Evolutionary conservation across 1,140 invertebrate genomes (phyloP).

Genomic region (Cepaea nemoralis): DNA sequence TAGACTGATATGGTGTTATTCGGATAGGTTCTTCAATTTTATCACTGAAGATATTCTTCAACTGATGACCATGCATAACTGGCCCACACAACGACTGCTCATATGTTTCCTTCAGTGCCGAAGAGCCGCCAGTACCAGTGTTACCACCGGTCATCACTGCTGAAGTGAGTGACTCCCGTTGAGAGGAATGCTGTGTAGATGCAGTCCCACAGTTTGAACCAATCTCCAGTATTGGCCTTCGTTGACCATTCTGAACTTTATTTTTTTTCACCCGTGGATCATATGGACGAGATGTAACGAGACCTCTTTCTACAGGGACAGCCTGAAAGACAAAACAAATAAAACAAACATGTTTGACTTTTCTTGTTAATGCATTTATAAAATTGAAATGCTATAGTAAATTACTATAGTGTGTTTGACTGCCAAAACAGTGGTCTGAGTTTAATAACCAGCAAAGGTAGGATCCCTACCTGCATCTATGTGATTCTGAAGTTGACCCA

Average conservation of each 20-base stretch:
- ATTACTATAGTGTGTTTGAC: too few species aligned
- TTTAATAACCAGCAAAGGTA: too few species aligned
- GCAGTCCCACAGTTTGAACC: neutral
- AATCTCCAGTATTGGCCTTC: constrained; percentile 3
- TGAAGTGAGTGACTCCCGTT: neutral
- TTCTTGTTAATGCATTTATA: too few species aligned
- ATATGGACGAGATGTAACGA: constrained; percentile 47
- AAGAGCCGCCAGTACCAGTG: neutral
- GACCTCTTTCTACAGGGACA: constrained; percentile 8
- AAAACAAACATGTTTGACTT: too few species aligned
- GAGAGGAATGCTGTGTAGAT: neutral
- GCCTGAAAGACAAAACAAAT: too few species aligned
- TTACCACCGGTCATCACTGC: neutral
- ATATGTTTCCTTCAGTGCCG: neutral
- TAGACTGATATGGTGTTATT: neutral
- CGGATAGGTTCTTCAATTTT: neutral
- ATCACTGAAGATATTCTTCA: constrained; percentile 52
- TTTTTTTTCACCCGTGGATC: constrained; percentile 54
- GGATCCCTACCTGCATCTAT: too few species aligned
- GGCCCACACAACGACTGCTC: constrained; percentile 26
- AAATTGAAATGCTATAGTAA: too few species aligned
- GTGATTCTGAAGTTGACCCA: too few species aligned
- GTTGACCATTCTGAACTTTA: constrained; percentile 42
- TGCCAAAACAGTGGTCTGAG: too few species aligned
- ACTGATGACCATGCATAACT: constrained; percentile 47